A percentile compares a stretch with the other conserved stretches of the same genome.
Evolutionary conservation across 2,888 invertebrate genomes (phyloP).

Genomic region (Phymatocera aterrima): DNA sequence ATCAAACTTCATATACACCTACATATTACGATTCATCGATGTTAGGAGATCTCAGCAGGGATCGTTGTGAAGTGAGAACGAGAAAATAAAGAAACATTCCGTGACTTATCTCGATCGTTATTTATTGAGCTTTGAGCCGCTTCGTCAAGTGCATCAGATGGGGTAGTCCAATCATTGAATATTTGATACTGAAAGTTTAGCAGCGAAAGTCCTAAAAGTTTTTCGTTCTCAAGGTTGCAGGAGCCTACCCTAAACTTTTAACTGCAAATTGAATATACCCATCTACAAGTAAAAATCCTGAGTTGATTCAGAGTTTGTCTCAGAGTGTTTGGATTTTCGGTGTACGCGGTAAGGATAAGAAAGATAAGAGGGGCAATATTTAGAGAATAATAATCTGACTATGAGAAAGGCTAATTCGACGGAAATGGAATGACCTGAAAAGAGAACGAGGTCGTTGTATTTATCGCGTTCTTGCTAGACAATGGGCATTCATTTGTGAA

Average conservation of each 20-base stretch:
- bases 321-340: no score
- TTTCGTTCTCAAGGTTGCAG: background rate
- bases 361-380: background rate
- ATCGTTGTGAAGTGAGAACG: background rate
- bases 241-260: background rate
- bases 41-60: no score
- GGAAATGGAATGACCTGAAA: conserved; percentile 20
- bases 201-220: background rate
- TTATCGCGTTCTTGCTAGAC: conserved; percentile 21
- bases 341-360: background rate
- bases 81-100: background rate
- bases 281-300: background rate
- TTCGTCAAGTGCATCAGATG: background rate
- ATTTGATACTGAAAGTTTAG: background rate
- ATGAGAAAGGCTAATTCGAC: background rate
- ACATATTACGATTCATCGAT: no score
- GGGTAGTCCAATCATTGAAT: background rate
- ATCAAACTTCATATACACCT: no score
- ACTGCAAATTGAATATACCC: conserved; percentile 1
- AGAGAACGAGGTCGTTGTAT: conserved; percentile 30
- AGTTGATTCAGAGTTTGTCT: background rate
- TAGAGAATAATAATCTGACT: conserved; percentile 1
- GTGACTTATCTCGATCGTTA: background rate
- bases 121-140: background rate
- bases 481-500: conserved; percentile 37